Evolutionary conservation across 2,113 vertebrate species (phyloP).

Genomic region (Python bivittatus): DNA sequence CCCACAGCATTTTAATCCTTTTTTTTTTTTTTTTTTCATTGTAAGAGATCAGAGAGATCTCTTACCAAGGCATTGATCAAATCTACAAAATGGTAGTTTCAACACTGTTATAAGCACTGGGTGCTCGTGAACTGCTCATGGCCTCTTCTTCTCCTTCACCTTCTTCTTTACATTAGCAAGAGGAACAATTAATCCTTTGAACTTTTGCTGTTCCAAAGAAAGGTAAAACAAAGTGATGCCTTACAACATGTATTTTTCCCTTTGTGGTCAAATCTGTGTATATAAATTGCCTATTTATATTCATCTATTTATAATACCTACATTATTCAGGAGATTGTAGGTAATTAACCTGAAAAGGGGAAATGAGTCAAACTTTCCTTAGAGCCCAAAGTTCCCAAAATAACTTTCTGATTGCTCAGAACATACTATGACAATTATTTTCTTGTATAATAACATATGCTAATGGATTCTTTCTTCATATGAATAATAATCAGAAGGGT

Average conservation of each 20-base stretch:
- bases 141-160: neutral
- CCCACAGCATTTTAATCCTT: neutral
- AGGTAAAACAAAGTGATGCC: neutral
- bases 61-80: neutral
- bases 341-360: slow-evolving; percentile 56
- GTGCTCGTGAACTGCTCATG: neutral
- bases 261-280: neutral
- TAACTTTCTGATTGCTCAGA: slow-evolving; percentile 43
- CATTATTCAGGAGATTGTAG: slow-evolving; percentile 49
- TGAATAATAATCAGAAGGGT: neutral
- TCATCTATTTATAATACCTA: slow-evolving; percentile 37
- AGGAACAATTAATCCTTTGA: neutral
- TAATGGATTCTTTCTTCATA: neutral
- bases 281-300: slow-evolving; percentile 44
- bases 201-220: neutral
- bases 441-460: neutral
- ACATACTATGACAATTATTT: slow-evolving; percentile 14
- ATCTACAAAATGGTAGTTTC: neutral
- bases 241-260: slow-evolving; percentile 17
- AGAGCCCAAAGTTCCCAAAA: slow-evolving; percentile 51
- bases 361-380: slow-evolving; percentile 52
- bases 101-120: neutral
- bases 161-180: neutral
- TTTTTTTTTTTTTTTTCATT: neutral
- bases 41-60: neutral